Evolutionary conservation across 2,888 invertebrate genomes (phyloP).

Genomic region (Tuta absoluta): DNA sequence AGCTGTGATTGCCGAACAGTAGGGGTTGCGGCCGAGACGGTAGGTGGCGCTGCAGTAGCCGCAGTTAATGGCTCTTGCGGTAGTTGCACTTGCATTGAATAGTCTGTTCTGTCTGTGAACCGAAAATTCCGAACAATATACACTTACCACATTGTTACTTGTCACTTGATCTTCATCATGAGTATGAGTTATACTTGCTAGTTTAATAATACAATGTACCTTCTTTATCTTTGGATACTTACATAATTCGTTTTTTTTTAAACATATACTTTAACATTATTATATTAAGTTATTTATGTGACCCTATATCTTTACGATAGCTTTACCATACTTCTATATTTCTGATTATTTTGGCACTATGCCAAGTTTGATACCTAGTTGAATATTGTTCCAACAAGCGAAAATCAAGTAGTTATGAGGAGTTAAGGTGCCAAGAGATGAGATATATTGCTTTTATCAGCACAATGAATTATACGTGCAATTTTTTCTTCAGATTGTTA

Average conservation of each 20-base stretch:
- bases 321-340: slow-evolving; percentile 35
- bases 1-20: too few relatives aligned
- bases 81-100: too few relatives aligned
- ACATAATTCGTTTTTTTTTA: neutral
- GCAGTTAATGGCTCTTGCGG: too few relatives aligned
- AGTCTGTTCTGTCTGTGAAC: too few relatives aligned
- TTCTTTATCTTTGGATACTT: neutral
- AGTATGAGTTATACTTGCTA: too few relatives aligned
- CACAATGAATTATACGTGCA: slow-evolving; percentile 24
- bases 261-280: too few relatives aligned
- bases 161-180: too few relatives aligned
- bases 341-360: slow-evolving; percentile 44
- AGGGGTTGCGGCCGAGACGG: too few relatives aligned
- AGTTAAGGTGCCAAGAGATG: slow-evolving; percentile 46
- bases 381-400: slow-evolving; percentile 38
- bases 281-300: neutral
- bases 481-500: neutral
- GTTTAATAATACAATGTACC: neutral
- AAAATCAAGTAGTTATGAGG: slow-evolving; percentile 24
- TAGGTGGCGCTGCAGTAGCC: too few relatives aligned
- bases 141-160: too few relatives aligned
- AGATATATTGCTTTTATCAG: slow-evolving; percentile 42
- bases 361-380: slow-evolving; percentile 51
- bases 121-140: too few relatives aligned
- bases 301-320: slow-evolving; percentile 25